Percentiles rank a stretch among this genome's conserved stretches.
Conservation (phyloP, 92 coral and sea anemone genomes). For the Umimayanthus chanpuru region DNA sequence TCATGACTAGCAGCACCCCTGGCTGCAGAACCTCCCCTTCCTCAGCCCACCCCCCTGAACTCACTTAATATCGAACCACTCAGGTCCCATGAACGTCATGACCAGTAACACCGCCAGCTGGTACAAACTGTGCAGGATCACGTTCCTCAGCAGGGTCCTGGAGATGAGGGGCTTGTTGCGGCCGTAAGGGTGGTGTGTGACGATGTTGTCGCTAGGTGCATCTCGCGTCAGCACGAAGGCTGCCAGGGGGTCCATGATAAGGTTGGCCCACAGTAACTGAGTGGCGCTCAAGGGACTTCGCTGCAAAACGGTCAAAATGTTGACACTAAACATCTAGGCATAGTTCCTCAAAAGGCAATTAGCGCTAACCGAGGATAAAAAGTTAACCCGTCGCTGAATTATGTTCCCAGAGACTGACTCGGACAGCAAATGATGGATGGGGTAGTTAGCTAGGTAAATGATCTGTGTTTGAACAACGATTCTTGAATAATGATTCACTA, state of each 20-base stretch:
- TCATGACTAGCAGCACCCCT: too few relatives aligned
- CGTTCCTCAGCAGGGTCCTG: slow-evolving; percentile 74
- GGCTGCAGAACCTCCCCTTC: neutral
- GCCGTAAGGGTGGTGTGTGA: slow-evolving; percentile 82
- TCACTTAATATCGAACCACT: slow-evolving; percentile 69
- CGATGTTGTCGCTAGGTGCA: slow-evolving; percentile 66
- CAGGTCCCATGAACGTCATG: slow-evolving; percentile 70
- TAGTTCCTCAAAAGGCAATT: too few relatives aligned
- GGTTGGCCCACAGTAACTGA: slow-evolving; percentile 86
- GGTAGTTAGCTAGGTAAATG: too few relatives aligned
- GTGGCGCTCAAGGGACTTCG: slow-evolving; percentile 85
- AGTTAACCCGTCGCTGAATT: too few relatives aligned
- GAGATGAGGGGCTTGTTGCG: slow-evolving; percentile 78
- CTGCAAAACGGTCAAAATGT: slow-evolving; percentile 42
- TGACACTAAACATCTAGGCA: too few relatives aligned
- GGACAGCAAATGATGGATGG: too few relatives aligned
- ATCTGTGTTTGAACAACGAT: too few relatives aligned
- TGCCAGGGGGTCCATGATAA: slow-evolving; percentile 85
- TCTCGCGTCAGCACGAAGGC: slow-evolving; percentile 78
- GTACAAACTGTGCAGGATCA: slow-evolving; percentile 69
- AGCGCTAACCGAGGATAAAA: too few relatives aligned
- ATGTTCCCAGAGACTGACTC: too few relatives aligned
- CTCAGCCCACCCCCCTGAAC: neutral
- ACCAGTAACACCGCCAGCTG: slow-evolving; percentile 74
- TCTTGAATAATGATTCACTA: too few relatives aligned